Evolutionary conservation across 2,888 invertebrate genomes (phyloP), one percentile per base, ranked within the genome.

Genomic region (Ectemnius lituratus): DNA sequence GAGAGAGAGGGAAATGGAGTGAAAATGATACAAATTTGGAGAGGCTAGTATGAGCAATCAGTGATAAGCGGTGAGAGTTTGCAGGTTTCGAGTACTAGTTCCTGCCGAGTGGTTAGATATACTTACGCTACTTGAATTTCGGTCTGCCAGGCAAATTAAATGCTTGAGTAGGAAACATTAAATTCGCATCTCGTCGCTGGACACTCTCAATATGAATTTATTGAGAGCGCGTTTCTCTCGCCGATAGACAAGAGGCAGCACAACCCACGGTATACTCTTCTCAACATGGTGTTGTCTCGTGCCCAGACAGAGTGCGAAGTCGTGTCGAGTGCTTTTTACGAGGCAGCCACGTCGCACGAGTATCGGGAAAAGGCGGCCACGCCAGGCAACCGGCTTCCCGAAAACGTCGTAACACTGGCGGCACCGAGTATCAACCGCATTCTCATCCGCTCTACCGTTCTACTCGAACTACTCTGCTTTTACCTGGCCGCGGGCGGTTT

Each of bases 281-380:
- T 11, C 60, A 66, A 68, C 28, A 69, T 60, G 66, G 61, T 45
- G 59, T 49, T 63, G 68, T 75, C 66, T 63, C 69, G 73, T 71
- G 37, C 6, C 60, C 72, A 73, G 74, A 73, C 80, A 85, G 78
- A 86, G 86, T 86, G 86, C 86, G 81, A 85, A 86, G 63, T 79
- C 85, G 77, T 86, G 86, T 86, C 79, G 76, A 61, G 63, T 71
- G 75, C 75, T 84, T 86, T 85, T 84, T 83, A 81, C 72, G 72
- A 70, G 14, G 47, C 70, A 64, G 23, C 61, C 74, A 70, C 70
- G 80, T 70, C 79, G 62, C 52, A 16, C 75, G 79, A 73, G 77
- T 78, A 80, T 82, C 80, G 70, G 70, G 80, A 74, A 75, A 80
- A 78, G 70, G 23, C 71, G 70, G 64, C 61, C 56, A 65, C 66